phyloP scores from a whole-genome alignment of 2,888 invertebrate genomes.

The Ctenicera cuprea region DNA sequence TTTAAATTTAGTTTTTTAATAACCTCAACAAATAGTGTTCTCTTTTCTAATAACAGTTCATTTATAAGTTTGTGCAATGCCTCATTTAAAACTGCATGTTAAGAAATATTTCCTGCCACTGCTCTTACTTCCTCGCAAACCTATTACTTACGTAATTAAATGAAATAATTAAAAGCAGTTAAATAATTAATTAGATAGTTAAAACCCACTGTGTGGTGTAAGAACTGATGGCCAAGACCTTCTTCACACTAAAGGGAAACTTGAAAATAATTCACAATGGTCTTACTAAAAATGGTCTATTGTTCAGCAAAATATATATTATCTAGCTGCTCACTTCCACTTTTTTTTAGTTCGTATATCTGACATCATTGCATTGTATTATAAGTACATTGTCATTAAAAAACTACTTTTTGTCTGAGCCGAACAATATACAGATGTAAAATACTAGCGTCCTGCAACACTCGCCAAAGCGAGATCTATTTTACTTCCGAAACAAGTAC shows the following conservation, averaged over 20 bases:
- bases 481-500: not conserved
- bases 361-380: too few species aligned
- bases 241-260: slow-evolving; percentile 1
- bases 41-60: too few species aligned
- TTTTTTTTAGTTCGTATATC: not conserved
- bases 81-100: not conserved
- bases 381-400: not conserved
- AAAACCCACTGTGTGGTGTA: not conserved
- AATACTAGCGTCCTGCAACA: too few species aligned
- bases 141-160: not conserved
- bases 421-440: not conserved
- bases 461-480: too few species aligned
- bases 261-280: not conserved
- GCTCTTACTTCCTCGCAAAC: slow-evolving; percentile 4
- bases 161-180: not conserved
- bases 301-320: not conserved
- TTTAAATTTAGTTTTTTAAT: too few species aligned
- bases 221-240: slow-evolving; percentile 5
- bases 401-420: not conserved
- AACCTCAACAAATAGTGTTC: too few species aligned
- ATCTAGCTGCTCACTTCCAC: not conserved
- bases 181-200: slow-evolving; percentile 6
- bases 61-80: too few species aligned
- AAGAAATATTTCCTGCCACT: not conserved
- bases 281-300: not conserved